Conservation (phyloP, 2,113 vertebrate genomes). For the Neodon shergylaensis region DNA sequence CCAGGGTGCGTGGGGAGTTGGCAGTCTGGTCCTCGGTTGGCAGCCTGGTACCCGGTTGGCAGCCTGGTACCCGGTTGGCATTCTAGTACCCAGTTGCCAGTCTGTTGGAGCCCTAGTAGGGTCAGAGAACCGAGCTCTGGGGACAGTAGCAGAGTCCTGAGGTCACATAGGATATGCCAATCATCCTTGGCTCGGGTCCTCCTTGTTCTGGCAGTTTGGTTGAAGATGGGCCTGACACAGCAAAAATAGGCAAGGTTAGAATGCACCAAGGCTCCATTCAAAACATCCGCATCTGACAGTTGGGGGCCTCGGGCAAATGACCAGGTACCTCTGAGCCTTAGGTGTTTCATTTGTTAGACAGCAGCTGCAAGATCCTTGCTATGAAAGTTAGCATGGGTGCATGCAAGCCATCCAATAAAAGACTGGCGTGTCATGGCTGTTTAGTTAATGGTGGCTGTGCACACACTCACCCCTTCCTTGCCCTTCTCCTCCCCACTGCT, state of each 20-base stretch:
- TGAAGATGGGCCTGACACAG: neutral
- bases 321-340: neutral
- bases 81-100: neutral
- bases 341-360: neutral
- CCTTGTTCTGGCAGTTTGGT: neutral
- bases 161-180: neutral
- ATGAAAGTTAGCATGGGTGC: neutral
- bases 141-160: fast-evolving
- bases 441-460: neutral
- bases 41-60: too few relatives aligned
- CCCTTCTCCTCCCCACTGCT: neutral
- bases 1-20: fast-evolving
- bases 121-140: neutral
- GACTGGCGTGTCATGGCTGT: fast-evolving
- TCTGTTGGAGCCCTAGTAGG: fast-evolving
- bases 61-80: fast-evolving
- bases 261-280: neutral
- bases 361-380: neutral
- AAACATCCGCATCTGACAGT: neutral
- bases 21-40: neutral
- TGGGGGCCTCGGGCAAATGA: neutral
- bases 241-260: neutral
- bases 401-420: neutral
- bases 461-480: neutral
- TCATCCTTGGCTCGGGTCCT: fast-evolving